A percentile compares a stretch with the other conserved stretches of the same genome.
Evolutionary conservation across 2,888 invertebrate genomes (phyloP).

Genomic region (Aphidoletes aphidimyza): DNA sequence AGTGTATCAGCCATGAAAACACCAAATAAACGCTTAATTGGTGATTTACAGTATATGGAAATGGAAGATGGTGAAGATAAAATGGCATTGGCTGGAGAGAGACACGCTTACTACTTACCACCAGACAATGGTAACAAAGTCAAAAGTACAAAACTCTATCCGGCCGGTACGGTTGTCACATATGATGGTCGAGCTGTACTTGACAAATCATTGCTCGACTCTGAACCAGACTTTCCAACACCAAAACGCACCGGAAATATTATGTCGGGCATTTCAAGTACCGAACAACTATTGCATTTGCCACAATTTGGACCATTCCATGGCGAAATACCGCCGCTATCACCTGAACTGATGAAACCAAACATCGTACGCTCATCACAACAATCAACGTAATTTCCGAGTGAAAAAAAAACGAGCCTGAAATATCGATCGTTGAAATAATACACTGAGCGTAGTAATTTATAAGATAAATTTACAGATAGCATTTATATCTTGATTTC

Average conservation of each 20-base stretch:
- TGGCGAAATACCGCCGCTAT: slow-evolving; percentile 77
- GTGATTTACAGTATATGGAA: slow-evolving; percentile 63
- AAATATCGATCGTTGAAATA: neutral
- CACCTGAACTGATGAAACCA: slow-evolving; percentile 65
- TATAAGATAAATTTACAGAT: neutral
- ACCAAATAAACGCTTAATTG: slow-evolving; percentile 65
- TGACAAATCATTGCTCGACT: slow-evolving; percentile 72
- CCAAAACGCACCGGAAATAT: neutral
- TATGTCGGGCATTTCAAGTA: slow-evolving; percentile 66
- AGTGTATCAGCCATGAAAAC: slow-evolving; percentile 60
- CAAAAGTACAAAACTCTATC: slow-evolving; percentile 59
- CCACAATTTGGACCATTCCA: slow-evolving; percentile 81
- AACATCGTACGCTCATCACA: slow-evolving; percentile 60
- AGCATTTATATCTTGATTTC: slow-evolving; percentile 10
- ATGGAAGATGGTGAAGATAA: slow-evolving; percentile 67
- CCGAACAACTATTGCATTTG: slow-evolving; percentile 71
- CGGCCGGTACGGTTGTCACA: slow-evolving; percentile 74
- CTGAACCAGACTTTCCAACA: slow-evolving; percentile 64
- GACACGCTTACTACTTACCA: slow-evolving; percentile 78
- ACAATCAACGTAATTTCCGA: neutral
- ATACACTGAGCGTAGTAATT: neutral
- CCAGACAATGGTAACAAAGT: slow-evolving; percentile 65
- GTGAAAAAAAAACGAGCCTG: neutral
- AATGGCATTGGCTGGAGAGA: slow-evolving; percentile 77
- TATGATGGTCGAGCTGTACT: slow-evolving; percentile 82